Conservation (phyloP, 2,113 vertebrate genomes). For the Catharus bicknelli region DNA sequence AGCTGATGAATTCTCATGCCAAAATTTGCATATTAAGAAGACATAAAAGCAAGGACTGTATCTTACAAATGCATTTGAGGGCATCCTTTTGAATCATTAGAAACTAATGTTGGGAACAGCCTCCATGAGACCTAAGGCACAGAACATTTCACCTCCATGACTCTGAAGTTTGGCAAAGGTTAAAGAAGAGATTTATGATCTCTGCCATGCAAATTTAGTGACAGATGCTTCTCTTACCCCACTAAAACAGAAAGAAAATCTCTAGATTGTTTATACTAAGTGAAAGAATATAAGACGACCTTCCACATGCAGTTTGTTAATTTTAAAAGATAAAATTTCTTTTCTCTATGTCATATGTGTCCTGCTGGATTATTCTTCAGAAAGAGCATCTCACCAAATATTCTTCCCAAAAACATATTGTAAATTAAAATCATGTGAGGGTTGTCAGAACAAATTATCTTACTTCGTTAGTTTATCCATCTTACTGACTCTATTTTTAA, state of each 20-base stretch:
- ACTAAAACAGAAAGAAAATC: background rate
- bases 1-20: background rate
- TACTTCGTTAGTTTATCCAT: slow-evolving; percentile 30
- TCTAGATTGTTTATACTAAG: background rate
- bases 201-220: background rate
- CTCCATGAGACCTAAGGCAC: background rate
- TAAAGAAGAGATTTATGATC: background rate
- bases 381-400: background rate
- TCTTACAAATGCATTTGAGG: background rate
- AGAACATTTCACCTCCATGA: background rate
- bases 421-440: slow-evolving; percentile 9
- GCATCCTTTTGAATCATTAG: background rate
- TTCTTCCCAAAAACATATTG: background rate
- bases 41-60: background rate
- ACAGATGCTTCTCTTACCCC: background rate
- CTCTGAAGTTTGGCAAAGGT: background rate
- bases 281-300: background rate
- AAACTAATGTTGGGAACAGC: background rate
- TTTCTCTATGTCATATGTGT: background rate
- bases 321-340: background rate
- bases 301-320: background rate
- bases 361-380: background rate
- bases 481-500: slow-evolving; percentile 23
- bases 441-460: slow-evolving; percentile 5
- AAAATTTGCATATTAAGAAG: background rate